Percentiles rank a stretch among this genome's conserved stretches.
phyloP scores from a whole-genome alignment of 1,140 invertebrate genomes.

The Drosophila baimaii region DNA sequence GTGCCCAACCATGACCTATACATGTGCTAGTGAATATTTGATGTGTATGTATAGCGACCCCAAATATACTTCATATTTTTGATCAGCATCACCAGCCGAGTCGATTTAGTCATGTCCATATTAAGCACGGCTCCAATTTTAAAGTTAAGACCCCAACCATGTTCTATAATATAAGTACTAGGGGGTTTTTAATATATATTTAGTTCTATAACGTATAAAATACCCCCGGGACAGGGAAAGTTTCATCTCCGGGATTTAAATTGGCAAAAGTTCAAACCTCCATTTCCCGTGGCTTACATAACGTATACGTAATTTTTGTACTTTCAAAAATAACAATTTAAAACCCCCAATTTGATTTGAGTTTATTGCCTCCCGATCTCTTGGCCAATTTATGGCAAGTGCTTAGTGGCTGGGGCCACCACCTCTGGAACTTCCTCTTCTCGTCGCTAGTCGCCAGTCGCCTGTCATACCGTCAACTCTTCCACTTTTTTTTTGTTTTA shows the following conservation, averaged over 20 bases:
- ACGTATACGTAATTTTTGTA: slow-evolving; percentile 28
- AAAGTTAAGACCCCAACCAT: too few species aligned
- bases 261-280: background rate
- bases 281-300: background rate
- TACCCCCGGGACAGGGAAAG: background rate
- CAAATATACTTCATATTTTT: too few species aligned
- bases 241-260: background rate
- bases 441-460: background rate
- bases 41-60: too few species aligned
- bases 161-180: too few species aligned
- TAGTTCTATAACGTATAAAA: too few species aligned
- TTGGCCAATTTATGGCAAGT: slow-evolving; percentile 21
- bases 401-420: background rate
- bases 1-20: too few species aligned
- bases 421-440: background rate
- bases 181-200: too few species aligned
- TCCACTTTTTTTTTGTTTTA: slow-evolving; percentile 1
- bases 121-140: too few species aligned
- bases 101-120: too few species aligned
- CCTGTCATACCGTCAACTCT: background rate
- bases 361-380: slow-evolving; percentile 33
- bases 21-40: too few species aligned
- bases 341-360: background rate
- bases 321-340: background rate
- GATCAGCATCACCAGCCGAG: too few species aligned